Evolutionary conservation across 2,888 invertebrate genomes (phyloP).

Genomic region (Chalcis sispes): DNA sequence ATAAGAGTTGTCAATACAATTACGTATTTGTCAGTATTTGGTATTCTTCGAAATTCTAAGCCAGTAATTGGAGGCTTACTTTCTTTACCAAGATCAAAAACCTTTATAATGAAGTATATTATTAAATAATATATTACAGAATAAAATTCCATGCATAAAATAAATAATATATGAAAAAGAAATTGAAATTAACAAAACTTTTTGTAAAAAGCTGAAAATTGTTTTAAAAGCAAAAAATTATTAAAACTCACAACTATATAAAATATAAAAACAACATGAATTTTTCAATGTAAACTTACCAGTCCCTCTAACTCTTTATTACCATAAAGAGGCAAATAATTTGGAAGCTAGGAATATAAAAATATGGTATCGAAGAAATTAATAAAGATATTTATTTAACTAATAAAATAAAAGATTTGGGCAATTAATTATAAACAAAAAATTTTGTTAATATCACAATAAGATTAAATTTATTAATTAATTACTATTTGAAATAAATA

Average conservation of each 20-base stretch:
- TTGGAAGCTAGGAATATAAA: constrained; percentile 80
- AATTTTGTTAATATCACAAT: constrained; percentile 55
- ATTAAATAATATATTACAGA: constrained; percentile 17
- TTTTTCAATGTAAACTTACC: constrained; percentile 77
- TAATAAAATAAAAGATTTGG: constrained; percentile 10
- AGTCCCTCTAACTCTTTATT: constrained; percentile 85
- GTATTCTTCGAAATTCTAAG: constrained; percentile 87
- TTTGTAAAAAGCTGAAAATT: constrained; percentile 37
- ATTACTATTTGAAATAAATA: constrained; percentile 13
- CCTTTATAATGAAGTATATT: constrained; percentile 77
- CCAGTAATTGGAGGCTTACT: constrained; percentile 90
- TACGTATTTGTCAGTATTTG: constrained; percentile 85
- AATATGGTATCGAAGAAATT: constrained; percentile 47
- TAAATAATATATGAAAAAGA: constrained; percentile 37
- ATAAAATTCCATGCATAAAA: not conserved
- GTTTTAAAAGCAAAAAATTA: not conserved
- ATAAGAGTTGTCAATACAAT: constrained; percentile 91
- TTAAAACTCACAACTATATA: not conserved
- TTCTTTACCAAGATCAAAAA: constrained; percentile 91
- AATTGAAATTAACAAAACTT: constrained; percentile 50
- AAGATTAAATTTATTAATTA: not conserved
- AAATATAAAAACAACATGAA: constrained; percentile 16
- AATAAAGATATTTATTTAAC: constrained; percentile 35
- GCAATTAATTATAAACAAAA: constrained; percentile 28
- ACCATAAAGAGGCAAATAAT: constrained; percentile 85